Conservation (phyloP, 2,888 invertebrate genomes). For the Antitype chi region DNA sequence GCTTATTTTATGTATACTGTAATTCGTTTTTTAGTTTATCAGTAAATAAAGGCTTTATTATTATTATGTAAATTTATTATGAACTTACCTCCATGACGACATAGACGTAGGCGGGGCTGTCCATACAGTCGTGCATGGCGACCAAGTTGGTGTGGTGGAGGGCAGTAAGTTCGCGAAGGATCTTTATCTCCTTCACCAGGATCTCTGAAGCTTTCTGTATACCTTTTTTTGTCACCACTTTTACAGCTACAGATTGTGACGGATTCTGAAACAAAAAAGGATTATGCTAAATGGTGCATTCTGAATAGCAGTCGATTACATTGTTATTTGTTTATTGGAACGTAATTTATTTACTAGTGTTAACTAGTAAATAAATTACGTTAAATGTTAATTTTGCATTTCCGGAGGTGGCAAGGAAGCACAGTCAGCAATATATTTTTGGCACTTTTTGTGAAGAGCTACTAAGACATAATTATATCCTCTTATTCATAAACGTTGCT, state of each 20-base stretch:
- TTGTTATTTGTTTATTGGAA: neutral
- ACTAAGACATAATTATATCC: neutral
- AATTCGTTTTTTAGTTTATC: no score
- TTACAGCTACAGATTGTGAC: slow-evolving; percentile 97
- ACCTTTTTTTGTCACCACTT: slow-evolving; percentile 99
- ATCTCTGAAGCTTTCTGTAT: slow-evolving; percentile 99
- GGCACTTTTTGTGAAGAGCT: neutral
- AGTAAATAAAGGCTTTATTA: no score
- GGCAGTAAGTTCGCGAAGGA: slow-evolving; percentile 98
- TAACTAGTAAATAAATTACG: no score
- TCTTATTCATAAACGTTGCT: no score
- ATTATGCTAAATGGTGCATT: slow-evolving; percentile 27
- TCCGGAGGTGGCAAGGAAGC: neutral
- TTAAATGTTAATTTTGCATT: slow-evolving; percentile 19
- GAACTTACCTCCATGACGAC: slow-evolving; percentile 98
- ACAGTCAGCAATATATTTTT: neutral
- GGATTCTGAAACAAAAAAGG: slow-evolving; percentile 92
- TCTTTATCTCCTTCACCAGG: slow-evolving; percentile 99
- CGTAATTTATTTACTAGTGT: neutral
- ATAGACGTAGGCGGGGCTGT: slow-evolving; percentile 98
- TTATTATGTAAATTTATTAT: slow-evolving; percentile 17
- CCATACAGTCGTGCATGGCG: slow-evolving; percentile 99
- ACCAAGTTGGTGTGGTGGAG: slow-evolving; percentile 99
- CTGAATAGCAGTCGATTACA: neutral
- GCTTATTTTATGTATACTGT: no score